Evolutionary conservation across 2,113 vertebrate genomes (phyloP).

Genomic region (Eurystomus gularis): DNA sequence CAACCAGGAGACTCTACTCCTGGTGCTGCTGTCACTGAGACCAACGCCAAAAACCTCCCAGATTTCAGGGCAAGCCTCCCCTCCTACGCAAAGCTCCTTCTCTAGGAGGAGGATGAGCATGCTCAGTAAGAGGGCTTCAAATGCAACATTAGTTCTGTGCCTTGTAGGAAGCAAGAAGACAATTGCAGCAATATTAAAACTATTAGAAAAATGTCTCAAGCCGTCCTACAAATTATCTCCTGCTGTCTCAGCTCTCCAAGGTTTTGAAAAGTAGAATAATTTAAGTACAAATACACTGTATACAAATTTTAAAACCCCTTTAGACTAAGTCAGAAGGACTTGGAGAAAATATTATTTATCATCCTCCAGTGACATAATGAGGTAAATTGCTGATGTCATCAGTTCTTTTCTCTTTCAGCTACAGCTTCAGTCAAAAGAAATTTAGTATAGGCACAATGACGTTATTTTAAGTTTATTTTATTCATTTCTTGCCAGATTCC

Average conservation of each 20-base stretch:
- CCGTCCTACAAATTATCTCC: background rate
- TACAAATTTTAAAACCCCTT: background rate
- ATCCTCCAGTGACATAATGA: background rate
- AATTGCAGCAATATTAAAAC: background rate
- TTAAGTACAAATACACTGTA: background rate
- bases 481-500: slow-evolving; percentile 50
- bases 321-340: background rate
- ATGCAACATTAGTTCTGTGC: background rate
- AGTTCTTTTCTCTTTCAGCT: background rate
- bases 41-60: background rate
- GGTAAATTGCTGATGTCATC: slow-evolving; percentile 11
- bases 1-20: background rate
- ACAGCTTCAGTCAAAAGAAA: background rate
- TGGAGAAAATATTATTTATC: slow-evolving; percentile 6
- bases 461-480: slow-evolving; percentile 26
- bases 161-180: background rate
- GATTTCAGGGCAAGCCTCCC: background rate
- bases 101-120: fast-evolving
- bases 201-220: background rate
- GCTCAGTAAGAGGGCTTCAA: background rate
- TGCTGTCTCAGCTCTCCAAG: background rate
- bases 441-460: background rate
- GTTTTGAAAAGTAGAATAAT: background rate
- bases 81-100: background rate
- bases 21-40: background rate